Evolutionary conservation across 2,888 invertebrate species (phyloP).

Genomic region (Acleris sparsana): DNA sequence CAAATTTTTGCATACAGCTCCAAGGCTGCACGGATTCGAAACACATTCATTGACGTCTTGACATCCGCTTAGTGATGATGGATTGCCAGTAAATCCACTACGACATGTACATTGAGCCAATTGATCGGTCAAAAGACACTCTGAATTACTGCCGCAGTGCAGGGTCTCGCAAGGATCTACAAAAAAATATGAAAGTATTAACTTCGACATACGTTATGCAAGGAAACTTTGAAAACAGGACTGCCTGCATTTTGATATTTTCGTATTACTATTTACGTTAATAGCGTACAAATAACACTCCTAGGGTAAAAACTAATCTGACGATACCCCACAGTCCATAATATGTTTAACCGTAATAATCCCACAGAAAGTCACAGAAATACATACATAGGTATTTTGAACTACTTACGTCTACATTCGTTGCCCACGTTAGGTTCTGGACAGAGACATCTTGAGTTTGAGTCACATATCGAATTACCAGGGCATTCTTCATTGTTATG

Average conservation of each 20-base stretch:
- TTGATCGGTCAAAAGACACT: constrained; percentile 93
- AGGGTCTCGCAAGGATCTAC: constrained; percentile 95
- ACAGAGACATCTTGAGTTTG: constrained; percentile 90
- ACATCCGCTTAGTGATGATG: constrained; percentile 87
- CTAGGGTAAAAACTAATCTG: no score
- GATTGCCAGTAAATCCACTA: constrained; percentile 90
- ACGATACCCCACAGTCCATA: no score
- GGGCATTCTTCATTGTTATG: constrained; percentile 90
- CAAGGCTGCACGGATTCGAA: constrained; percentile 90
- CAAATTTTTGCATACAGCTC: constrained; percentile 94
- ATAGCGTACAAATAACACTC: no score
- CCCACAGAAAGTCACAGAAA: no score
- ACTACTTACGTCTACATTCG: constrained; percentile 93
- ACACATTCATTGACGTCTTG: constrained; percentile 95
- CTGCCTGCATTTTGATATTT: no score
- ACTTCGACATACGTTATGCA: no score
- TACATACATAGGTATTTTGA: neutral
- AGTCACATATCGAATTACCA: constrained; percentile 94
- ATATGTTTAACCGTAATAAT: no score
- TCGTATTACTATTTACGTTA: no score
- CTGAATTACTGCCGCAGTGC: constrained; percentile 93
- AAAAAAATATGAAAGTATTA: constrained; percentile 44
- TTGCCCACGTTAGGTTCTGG: constrained; percentile 96
- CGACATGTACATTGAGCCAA: constrained; percentile 93
- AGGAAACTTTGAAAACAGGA: no score